A percentile compares a stretch with the other conserved stretches of the same genome.
These are phyloP conservation scores for Drosophila lini DNA, from an alignment of 1,140 invertebrate species.

Conservation along the genomic window DNA sequence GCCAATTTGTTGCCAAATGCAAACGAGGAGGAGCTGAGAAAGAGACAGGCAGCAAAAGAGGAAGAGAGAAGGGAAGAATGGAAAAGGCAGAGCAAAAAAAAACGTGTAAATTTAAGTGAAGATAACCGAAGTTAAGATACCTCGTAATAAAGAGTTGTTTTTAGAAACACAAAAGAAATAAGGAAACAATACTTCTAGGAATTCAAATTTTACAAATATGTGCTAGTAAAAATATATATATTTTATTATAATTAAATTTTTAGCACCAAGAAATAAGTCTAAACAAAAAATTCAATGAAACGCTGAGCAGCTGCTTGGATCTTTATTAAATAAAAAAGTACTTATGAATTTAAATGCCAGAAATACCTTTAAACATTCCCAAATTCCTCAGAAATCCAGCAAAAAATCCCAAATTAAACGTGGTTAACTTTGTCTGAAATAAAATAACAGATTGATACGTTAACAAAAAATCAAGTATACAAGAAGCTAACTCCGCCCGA, in stretches of 20 bases:
- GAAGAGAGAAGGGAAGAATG: background rate
- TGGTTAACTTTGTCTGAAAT: background rate
- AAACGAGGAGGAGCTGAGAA: conserved; percentile 18
- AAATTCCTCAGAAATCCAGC: background rate
- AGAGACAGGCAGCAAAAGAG: background rate
- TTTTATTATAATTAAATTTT: background rate
- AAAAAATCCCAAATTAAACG: background rate
- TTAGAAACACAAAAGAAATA: background rate
- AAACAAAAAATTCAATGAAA: background rate
- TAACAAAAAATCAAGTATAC: conserved; percentile 3
- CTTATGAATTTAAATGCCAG: background rate
- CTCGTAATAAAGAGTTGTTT: background rate
- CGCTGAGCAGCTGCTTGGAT: background rate
- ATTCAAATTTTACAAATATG: background rate
- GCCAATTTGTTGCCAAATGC: conserved; percentile 50
- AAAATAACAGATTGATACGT: conserved; percentile 6
- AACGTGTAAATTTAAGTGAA: background rate
- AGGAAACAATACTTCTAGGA: background rate
- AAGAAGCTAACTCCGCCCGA: conserved; percentile 3
- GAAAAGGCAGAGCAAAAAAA: background rate
- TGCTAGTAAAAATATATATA: background rate
- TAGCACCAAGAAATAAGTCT: too few species aligned
- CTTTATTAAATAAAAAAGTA: background rate
- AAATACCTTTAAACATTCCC: background rate
- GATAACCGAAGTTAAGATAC: background rate